Conservation (phyloP, 2,888 invertebrate genomes). For the Drosophila hamatofila region DNA sequence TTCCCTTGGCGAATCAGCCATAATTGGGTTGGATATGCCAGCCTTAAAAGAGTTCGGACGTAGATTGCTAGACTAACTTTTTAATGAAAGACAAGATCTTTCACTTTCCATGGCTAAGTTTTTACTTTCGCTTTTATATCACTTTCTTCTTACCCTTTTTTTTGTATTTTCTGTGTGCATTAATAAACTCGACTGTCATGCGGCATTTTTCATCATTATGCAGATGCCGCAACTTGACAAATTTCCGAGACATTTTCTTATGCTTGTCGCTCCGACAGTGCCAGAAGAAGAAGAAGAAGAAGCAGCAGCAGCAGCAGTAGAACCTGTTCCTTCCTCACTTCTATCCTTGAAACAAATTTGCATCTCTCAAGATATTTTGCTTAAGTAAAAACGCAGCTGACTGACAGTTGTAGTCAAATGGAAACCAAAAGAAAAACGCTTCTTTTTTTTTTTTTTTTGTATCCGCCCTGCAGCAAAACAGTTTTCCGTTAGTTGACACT, state of each 20-base stretch:
- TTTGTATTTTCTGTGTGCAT: slow-evolving; percentile 33
- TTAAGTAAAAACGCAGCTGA: slow-evolving; percentile 50
- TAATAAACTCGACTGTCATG: slow-evolving; percentile 58
- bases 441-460: neutral
- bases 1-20: neutral
- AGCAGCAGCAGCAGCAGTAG: neutral
- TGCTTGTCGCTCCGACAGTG: slow-evolving; percentile 29
- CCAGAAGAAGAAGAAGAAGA: slow-evolving; percentile 3
- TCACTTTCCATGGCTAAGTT: neutral
- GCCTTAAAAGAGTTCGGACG: neutral
- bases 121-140: slow-evolving; percentile 7
- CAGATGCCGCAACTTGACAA: slow-evolving; percentile 68
- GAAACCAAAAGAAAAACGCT: slow-evolving; percentile 33
- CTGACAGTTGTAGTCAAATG: slow-evolving; percentile 62
- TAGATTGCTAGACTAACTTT: slow-evolving; percentile 25
- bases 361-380: slow-evolving; percentile 43
- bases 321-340: slow-evolving; percentile 28
- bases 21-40: slow-evolving; percentile 7
- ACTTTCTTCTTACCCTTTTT: neutral
- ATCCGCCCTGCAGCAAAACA: slow-evolving; percentile 1
- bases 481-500: neutral
- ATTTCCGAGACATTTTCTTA: slow-evolving; percentile 64
- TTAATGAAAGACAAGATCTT: slow-evolving; percentile 36
- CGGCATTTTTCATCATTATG: slow-evolving; percentile 61
- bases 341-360: slow-evolving; percentile 73